Evolutionary conservation across 1,140 invertebrate species (phyloP).

Genomic region (Leptonema lineaticorne): DNA sequence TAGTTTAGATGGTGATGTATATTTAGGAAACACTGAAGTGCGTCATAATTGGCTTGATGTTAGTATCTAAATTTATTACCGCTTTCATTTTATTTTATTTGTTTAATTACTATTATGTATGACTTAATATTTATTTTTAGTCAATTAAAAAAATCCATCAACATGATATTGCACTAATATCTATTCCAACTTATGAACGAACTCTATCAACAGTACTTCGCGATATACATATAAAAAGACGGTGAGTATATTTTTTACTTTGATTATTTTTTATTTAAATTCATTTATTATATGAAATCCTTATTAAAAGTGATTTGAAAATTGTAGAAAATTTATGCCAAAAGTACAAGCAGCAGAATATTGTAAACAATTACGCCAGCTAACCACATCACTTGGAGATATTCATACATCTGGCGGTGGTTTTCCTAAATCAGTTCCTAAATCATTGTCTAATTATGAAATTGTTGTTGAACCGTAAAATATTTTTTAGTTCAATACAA

Average conservation of each 20-base stretch:
- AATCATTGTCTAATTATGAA: slow-evolving; percentile 70
- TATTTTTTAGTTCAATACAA: neutral
- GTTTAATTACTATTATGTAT: slow-evolving; percentile 34
- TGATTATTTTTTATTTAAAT: neutral
- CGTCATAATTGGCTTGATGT: slow-evolving; percentile 88
- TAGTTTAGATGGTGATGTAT: slow-evolving; percentile 82
- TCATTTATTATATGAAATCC: neutral
- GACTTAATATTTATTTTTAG: slow-evolving; percentile 52
- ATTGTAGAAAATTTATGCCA: slow-evolving; percentile 83
- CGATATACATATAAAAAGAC: slow-evolving; percentile 79
- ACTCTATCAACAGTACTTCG: slow-evolving; percentile 77
- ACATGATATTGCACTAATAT: slow-evolving; percentile 69
- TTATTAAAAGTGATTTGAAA: slow-evolving; percentile 13
- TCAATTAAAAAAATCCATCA: slow-evolving; percentile 79
- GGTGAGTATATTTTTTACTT: slow-evolving; percentile 53
- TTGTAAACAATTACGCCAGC: slow-evolving; percentile 74
- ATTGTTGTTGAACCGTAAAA: slow-evolving; percentile 85
- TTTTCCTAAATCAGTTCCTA: slow-evolving; percentile 73
- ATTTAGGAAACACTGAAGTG: slow-evolving; percentile 87
- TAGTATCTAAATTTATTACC: slow-evolving; percentile 46
- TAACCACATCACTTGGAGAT: slow-evolving; percentile 82
- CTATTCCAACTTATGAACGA: slow-evolving; percentile 81
- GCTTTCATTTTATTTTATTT: neutral
- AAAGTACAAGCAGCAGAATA: slow-evolving; percentile 82
- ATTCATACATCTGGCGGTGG: slow-evolving; percentile 66